These are phyloP conservation scores for Vombatus ursinus DNA, from an alignment of 2,113 vertebrate species.

Conservation along the genomic window DNA sequence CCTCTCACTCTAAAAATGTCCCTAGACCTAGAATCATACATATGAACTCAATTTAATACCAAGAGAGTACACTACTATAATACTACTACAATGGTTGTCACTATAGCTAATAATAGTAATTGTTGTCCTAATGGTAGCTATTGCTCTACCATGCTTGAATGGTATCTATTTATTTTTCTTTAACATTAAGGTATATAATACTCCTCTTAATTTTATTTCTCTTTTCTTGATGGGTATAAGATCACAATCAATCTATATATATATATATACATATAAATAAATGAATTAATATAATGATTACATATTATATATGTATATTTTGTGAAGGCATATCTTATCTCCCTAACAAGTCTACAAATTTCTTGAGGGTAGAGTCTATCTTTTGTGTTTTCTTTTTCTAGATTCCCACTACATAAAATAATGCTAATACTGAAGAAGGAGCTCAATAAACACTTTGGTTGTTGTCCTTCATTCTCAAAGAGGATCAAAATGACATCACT, in stretches of 20 bases:
- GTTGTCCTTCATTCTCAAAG: neutral
- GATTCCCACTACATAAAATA: neutral
- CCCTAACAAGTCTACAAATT: neutral
- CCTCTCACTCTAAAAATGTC: neutral
- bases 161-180: neutral
- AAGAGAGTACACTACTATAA: neutral
- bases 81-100: neutral
- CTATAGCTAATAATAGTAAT: neutral
- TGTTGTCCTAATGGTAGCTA: neutral
- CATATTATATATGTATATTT: neutral
- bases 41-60: neutral
- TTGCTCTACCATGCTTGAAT: neutral
- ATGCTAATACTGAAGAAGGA: neutral
- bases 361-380: neutral
- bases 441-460: neutral
- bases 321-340: neutral
- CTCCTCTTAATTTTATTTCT: neutral
- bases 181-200: neutral
- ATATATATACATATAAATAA: neutral
- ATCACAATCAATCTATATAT: too few relatives aligned
- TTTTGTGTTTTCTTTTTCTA: neutral
- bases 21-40: neutral
- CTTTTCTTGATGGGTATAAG: neutral
- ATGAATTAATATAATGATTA: neutral
- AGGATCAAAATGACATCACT: neutral